Evolutionary conservation across 2,797 vertebrate genomes (phyloP).

Genomic region (Clarias platycephalus): DNA sequence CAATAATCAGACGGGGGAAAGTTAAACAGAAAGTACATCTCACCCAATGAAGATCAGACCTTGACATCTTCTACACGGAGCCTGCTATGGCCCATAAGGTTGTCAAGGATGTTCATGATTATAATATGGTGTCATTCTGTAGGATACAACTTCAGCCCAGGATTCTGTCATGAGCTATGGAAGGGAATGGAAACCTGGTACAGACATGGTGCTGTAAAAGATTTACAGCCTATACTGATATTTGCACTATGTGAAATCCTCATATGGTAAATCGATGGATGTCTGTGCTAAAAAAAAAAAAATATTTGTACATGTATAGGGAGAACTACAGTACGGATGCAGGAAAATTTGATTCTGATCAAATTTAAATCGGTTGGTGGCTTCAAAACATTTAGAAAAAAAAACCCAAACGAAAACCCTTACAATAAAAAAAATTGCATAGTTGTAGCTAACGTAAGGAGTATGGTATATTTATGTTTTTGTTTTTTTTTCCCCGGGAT

Average conservation of each 20-base stretch:
- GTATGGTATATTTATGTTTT: background rate
- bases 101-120: slow-evolving; percentile 25
- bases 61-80: slow-evolving; percentile 48
- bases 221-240: slow-evolving; percentile 58
- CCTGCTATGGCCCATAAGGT: slow-evolving; percentile 34
- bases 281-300: slow-evolving; percentile 36
- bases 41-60: slow-evolving; percentile 54
- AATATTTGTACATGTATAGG: slow-evolving; percentile 23
- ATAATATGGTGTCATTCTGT: slow-evolving; percentile 48
- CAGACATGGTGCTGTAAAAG: slow-evolving; percentile 50
- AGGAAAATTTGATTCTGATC: background rate
- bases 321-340: slow-evolving; percentile 36
- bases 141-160: slow-evolving; percentile 60
- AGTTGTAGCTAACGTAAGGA: background rate
- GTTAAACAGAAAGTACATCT: slow-evolving; percentile 60
- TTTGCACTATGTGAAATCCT: slow-evolving; percentile 74
- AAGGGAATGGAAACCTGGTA: slow-evolving; percentile 63
- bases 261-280: slow-evolving; percentile 42
- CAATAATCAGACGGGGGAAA: slow-evolving; percentile 63
- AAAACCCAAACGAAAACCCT: background rate
- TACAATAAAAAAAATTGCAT: background rate
- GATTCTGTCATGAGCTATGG: slow-evolving; percentile 69
- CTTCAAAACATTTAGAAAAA: background rate
- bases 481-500: background rate
- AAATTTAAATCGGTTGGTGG: background rate